Conservation (phyloP, 1,140 invertebrate genomes). For the Chironomus tepperi region DNA sequence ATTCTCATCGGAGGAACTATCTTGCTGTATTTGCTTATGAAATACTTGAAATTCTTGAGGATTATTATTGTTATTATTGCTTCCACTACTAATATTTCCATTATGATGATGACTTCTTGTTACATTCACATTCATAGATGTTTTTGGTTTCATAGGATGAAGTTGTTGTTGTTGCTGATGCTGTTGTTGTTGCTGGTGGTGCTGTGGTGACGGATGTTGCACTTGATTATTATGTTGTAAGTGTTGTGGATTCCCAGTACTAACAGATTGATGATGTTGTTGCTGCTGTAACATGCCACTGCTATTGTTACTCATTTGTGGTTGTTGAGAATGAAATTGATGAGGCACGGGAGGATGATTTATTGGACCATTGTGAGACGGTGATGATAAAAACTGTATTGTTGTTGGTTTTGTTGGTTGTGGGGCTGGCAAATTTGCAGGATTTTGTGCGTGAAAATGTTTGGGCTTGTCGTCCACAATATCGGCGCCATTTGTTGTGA, state of each 20-base stretch:
- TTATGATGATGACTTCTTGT: slow-evolving; percentile 32
- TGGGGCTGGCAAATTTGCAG: slow-evolving; percentile 4
- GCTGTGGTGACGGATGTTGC: background rate
- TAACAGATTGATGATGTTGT: background rate
- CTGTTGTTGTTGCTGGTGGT: background rate
- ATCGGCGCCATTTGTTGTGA: background rate
- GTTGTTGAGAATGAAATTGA: slow-evolving; percentile 24
- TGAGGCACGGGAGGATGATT: background rate
- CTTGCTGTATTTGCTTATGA: slow-evolving; percentile 35
- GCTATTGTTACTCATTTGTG: background rate
- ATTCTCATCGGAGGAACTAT: slow-evolving; percentile 78
- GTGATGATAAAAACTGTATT: background rate
- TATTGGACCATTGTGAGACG: background rate
- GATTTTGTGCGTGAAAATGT: slow-evolving; percentile 24
- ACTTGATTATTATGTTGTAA: too few relatives aligned
- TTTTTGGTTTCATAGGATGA: background rate
- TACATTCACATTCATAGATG: background rate
- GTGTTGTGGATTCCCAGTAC: too few relatives aligned
- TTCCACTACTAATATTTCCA: background rate
- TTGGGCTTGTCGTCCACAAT: slow-evolving; percentile 20
- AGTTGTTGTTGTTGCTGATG: background rate
- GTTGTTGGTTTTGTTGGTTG: background rate
- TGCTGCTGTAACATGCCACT: background rate
- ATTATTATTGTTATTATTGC: slow-evolving; percentile 29
- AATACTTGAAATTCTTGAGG: slow-evolving; percentile 40